These are phyloP conservation scores for Eristalis intricaria DNA, from an alignment of 2,888 invertebrate genomes.

Conservation along the genomic window DNA sequence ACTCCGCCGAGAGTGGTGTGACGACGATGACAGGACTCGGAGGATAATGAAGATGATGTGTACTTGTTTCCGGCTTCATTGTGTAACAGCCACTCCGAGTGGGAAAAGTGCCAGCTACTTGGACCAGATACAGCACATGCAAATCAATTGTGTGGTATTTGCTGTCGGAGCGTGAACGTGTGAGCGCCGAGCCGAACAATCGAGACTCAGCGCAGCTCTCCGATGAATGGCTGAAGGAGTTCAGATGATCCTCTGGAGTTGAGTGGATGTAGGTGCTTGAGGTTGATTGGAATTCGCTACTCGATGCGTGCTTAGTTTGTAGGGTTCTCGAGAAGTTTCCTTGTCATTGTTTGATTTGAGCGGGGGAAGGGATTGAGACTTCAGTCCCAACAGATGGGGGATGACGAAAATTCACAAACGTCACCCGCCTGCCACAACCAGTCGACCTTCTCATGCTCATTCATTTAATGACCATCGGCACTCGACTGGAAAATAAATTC, in stretches of 20 bases:
- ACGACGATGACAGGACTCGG: constrained; percentile 21
- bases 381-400: neutral
- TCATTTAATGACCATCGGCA: neutral
- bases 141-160: constrained; percentile 9
- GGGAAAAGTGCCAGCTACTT: neutral
- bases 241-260: no score
- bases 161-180: neutral
- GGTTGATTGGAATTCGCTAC: no score
- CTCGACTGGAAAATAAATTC: neutral
- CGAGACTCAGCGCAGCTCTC: neutral
- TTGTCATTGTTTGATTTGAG: no score
- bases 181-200: neutral
- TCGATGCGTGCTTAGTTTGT: no score
- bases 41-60: constrained; percentile 36
- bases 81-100: neutral
- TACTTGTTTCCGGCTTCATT: constrained; percentile 36
- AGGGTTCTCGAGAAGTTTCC: no score
- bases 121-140: constrained; percentile 1
- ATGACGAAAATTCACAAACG: neutral
- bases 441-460: neutral
- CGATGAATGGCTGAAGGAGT: no score
- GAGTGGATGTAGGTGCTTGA: no score
- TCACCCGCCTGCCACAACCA: neutral
- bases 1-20: constrained; percentile 21
- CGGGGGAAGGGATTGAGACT: no score